phyloP scores from a whole-genome alignment of 2,113 vertebrate species.

The Pygoscelis adeliae region DNA sequence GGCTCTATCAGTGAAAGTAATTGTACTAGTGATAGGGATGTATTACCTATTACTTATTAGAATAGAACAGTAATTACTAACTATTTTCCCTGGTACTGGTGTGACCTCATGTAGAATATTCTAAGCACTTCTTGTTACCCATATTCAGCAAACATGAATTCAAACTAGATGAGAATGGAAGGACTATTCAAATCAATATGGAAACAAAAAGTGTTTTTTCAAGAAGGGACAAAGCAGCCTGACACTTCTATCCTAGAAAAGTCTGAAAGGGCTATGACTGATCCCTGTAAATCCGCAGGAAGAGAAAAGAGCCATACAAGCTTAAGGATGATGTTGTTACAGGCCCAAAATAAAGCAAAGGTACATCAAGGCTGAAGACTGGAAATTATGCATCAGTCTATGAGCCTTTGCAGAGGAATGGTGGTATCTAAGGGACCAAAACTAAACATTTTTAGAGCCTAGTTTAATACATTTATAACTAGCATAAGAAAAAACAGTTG shows the following conservation, averaged over 20 bases:
- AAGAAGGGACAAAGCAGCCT: not conserved
- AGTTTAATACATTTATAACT: not conserved
- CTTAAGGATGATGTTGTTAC: not conserved
- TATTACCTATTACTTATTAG: not conserved
- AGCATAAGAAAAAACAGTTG: not conserved
- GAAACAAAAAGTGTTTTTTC: not conserved
- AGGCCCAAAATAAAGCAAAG: not conserved
- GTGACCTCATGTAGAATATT: not conserved
- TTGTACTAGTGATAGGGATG: not conserved
- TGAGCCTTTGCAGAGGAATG: not conserved
- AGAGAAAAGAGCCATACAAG: not conserved
- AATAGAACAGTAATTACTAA: not conserved
- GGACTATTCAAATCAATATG: not conserved
- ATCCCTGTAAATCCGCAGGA: not conserved
- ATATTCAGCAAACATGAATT: not conserved
- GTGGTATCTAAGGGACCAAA: not conserved
- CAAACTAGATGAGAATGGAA: not conserved
- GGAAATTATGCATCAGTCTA: not conserved
- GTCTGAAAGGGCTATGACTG: not conserved
- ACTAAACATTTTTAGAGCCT: not conserved
- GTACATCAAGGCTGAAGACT: not conserved
- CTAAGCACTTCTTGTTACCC: not conserved
- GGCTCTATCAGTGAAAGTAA: not conserved
- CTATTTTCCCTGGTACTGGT: not conserved
- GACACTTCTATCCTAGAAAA: not conserved